Conservation (phyloP, 1,140 invertebrate species). For the Diabrotica undecimpunctata region DNA sequence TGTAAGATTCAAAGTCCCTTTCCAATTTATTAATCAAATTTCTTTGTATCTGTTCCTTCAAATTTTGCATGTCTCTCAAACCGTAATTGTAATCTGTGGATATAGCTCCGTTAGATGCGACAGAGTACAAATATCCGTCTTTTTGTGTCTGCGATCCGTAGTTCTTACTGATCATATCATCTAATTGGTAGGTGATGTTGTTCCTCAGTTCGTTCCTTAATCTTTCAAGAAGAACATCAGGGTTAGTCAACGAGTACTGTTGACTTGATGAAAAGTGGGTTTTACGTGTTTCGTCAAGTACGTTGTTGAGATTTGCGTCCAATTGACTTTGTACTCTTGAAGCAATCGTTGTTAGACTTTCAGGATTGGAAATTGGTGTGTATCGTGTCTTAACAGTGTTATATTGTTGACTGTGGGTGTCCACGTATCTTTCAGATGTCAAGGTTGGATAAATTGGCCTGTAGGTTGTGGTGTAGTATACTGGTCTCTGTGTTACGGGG, state of each 20-base stretch:
- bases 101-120: constrained; percentile 18
- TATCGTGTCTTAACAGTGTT: constrained; percentile 20
- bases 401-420: constrained; percentile 4
- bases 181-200: constrained; percentile 36
- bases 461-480: constrained; percentile 4
- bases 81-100: constrained; percentile 37
- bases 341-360: constrained; percentile 35
- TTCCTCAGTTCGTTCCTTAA: constrained; percentile 36
- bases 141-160: constrained; percentile 35
- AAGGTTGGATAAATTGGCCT: not conserved
- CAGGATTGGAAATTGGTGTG: constrained; percentile 29
- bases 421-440: not conserved
- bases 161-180: constrained; percentile 35
- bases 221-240: constrained; percentile 28
- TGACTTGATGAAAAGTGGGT: constrained; percentile 29
- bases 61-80: constrained; percentile 37
- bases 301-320: constrained; percentile 30
- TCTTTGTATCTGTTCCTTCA: constrained; percentile 38
- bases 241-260: constrained; percentile 18
- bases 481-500: constrained; percentile 9
- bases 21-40: constrained; percentile 40
- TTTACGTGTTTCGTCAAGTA: constrained; percentile 29
- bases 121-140: constrained; percentile 34
- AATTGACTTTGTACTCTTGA: constrained; percentile 35
- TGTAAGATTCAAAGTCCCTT: constrained; percentile 30